phyloP scores from a whole-genome alignment of 1,140 invertebrate species.

The Apis laboriosa region DNA sequence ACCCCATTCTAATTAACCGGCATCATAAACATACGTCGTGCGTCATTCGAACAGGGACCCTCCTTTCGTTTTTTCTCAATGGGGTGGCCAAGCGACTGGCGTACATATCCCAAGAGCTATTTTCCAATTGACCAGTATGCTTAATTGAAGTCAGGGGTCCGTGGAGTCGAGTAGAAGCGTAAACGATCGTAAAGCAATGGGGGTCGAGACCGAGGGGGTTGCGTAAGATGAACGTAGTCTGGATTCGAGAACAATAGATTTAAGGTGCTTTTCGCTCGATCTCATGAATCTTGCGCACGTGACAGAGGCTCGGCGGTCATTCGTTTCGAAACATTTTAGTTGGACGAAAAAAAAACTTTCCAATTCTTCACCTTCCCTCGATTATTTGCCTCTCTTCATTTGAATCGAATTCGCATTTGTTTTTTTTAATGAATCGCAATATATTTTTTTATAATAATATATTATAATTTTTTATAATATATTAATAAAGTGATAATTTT shows the following conservation, averaged over 20 bases:
- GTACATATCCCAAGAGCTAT: slow-evolving; percentile 56
- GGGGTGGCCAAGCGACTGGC: slow-evolving; percentile 51
- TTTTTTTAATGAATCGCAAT: not conserved
- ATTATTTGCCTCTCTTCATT: not conserved
- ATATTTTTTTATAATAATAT: no score
- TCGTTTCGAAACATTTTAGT: slow-evolving; percentile 18
- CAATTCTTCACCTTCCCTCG: not conserved
- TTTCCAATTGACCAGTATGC: slow-evolving; percentile 72
- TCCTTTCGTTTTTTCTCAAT: slow-evolving; percentile 25
- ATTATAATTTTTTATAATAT: no score
- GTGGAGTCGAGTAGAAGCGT: slow-evolving; percentile 46
- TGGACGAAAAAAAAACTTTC: slow-evolving; percentile 3
- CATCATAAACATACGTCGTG: slow-evolving; percentile 67
- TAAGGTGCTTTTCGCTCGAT: slow-evolving; percentile 40
- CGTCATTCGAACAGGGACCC: slow-evolving; percentile 15
- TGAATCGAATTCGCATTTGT: not conserved
- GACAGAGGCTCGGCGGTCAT: slow-evolving; percentile 26
- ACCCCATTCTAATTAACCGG: slow-evolving; percentile 67
- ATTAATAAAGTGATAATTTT: no score
- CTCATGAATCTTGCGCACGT: slow-evolving; percentile 55
- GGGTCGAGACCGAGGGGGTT: not conserved
- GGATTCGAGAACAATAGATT: slow-evolving; percentile 58
- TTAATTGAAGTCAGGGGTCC: slow-evolving; percentile 65
- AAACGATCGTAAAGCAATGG: slow-evolving; percentile 60
- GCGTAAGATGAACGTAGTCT: not conserved